phyloP scores from a whole-genome alignment of 2,113 vertebrate genomes.

The Oryzias melastigma region DNA sequence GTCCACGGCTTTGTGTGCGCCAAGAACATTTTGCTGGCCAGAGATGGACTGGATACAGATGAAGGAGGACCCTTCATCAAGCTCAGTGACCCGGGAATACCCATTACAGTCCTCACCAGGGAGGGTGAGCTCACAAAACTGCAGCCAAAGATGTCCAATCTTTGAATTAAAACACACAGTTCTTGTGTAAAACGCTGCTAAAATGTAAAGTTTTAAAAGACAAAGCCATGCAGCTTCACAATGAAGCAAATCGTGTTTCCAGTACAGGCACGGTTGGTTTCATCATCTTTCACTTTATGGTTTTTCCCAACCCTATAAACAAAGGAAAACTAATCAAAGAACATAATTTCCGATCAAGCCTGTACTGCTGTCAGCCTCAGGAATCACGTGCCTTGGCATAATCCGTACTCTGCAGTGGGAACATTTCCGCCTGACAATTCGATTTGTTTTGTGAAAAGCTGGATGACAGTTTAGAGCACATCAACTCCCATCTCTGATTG shows the following conservation, averaged over 20 bases:
- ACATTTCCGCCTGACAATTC: slow-evolving; percentile 15
- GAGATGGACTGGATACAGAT: slow-evolving; percentile 83
- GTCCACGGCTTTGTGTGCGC: slow-evolving; percentile 95
- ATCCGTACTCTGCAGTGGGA: slow-evolving; percentile 20
- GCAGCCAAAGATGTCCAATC: slow-evolving; percentile 22
- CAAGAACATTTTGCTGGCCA: slow-evolving; percentile 93
- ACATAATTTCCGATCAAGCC: slow-evolving; percentile 11
- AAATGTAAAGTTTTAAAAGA: too few species aligned
- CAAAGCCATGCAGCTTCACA: too few species aligned
- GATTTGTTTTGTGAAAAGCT: slow-evolving; percentile 30
- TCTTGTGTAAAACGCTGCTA: too few species aligned
- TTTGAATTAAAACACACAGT: too few species aligned
- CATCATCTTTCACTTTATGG: not conserved
- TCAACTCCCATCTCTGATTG: slow-evolving; percentile 40
- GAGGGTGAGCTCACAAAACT: slow-evolving; percentile 80
- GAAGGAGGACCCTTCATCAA: slow-evolving; percentile 95
- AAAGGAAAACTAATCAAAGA: not conserved
- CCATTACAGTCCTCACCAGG: slow-evolving; percentile 88
- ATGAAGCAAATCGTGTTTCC: too few species aligned
- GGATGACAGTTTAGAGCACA: slow-evolving; percentile 14
- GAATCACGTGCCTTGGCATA: slow-evolving; percentile 22
- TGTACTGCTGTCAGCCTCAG: slow-evolving; percentile 1
- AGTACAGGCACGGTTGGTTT: not conserved
- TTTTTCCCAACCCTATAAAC: not conserved
- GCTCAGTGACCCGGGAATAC: slow-evolving; percentile 95